phyloP scores from a whole-genome alignment of 92 coral and sea anemone species.

The Phymanthus crucifer region DNA sequence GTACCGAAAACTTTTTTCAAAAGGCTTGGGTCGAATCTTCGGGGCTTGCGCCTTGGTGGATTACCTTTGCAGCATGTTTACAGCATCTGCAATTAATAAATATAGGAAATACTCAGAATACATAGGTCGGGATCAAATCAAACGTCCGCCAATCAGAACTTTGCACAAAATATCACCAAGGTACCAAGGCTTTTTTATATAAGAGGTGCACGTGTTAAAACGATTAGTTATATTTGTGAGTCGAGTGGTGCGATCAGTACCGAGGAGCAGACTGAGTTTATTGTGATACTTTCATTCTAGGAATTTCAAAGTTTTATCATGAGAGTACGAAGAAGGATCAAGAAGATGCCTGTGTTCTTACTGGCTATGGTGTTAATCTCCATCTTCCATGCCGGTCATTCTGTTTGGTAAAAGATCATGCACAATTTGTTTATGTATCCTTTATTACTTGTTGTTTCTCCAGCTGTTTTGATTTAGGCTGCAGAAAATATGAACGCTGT shows the following conservation, averaged over 20 bases:
- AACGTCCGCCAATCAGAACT: slow-evolving; percentile 66
- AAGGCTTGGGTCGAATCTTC: slow-evolving; percentile 4
- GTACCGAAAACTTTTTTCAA: background rate
- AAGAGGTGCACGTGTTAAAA: slow-evolving; percentile 57
- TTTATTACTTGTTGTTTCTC: slow-evolving; percentile 6
- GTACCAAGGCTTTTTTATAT: slow-evolving; percentile 42
- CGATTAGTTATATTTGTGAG: slow-evolving; percentile 48
- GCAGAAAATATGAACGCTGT: background rate
- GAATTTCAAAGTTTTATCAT: slow-evolving; percentile 57
- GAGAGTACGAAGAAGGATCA: slow-evolving; percentile 57
- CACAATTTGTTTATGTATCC: background rate
- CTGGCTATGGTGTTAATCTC: slow-evolving; percentile 62
- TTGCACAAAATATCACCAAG: slow-evolving; percentile 44
- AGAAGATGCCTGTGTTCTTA: slow-evolving; percentile 64
- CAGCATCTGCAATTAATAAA: slow-evolving; percentile 84
- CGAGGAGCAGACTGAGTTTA: slow-evolving; percentile 33
- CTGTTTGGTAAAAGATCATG: slow-evolving; percentile 66
- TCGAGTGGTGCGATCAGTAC: slow-evolving; percentile 47
- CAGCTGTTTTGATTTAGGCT: slow-evolving; percentile 13
- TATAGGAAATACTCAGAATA: slow-evolving; percentile 60
- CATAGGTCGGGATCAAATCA: slow-evolving; percentile 47
- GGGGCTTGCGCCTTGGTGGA: slow-evolving; percentile 23
- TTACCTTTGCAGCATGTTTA: slow-evolving; percentile 18
- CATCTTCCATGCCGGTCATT: slow-evolving; percentile 73
- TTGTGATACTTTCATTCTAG: slow-evolving; percentile 50